phyloP scores from a whole-genome alignment of 1,140 invertebrate genomes.

The Pachyrhynchus sulphureomaculatus region DNA sequence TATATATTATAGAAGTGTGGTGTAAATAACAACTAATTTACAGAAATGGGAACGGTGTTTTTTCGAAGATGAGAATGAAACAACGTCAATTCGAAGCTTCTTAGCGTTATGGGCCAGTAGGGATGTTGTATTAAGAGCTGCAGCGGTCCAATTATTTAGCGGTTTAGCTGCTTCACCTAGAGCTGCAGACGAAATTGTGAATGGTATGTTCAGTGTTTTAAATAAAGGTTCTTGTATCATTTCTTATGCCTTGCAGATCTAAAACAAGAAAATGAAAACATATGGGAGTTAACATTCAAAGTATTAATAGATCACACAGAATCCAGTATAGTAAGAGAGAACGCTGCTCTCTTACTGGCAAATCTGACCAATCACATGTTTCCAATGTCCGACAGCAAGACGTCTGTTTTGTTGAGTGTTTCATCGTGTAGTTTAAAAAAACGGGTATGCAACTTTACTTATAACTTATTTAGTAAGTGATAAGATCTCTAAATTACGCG shows the following conservation, averaged over 20 bases:
- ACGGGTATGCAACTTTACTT: background rate
- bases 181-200: slow-evolving; percentile 50
- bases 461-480: too few species aligned
- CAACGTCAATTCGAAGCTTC: slow-evolving; percentile 52
- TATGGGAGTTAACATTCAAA: slow-evolving; percentile 42
- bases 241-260: slow-evolving; percentile 35
- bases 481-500: too few species aligned
- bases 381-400: background rate
- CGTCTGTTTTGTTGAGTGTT: background rate
- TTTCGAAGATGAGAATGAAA: slow-evolving; percentile 51
- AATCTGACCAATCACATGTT: slow-evolving; percentile 40
- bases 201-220: slow-evolving; percentile 31
- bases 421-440: background rate
- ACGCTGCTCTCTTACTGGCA: slow-evolving; percentile 49
- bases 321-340: slow-evolving; percentile 51
- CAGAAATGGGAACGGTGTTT: slow-evolving; percentile 47
- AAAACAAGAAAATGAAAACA: slow-evolving; percentile 21
- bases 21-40: too few species aligned
- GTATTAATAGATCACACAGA: slow-evolving; percentile 51
- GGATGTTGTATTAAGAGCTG: slow-evolving; percentile 57
- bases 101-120: slow-evolving; percentile 54
- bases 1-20: too few species aligned
- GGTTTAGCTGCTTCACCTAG: slow-evolving; percentile 51
- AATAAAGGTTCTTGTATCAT: slow-evolving; percentile 7
- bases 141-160: slow-evolving; percentile 54